Evolutionary conservation across 2,888 invertebrate genomes (phyloP), one percentile per base, ranked within the genome.

Genomic region (Hirtodrosophila histrioides): DNA sequence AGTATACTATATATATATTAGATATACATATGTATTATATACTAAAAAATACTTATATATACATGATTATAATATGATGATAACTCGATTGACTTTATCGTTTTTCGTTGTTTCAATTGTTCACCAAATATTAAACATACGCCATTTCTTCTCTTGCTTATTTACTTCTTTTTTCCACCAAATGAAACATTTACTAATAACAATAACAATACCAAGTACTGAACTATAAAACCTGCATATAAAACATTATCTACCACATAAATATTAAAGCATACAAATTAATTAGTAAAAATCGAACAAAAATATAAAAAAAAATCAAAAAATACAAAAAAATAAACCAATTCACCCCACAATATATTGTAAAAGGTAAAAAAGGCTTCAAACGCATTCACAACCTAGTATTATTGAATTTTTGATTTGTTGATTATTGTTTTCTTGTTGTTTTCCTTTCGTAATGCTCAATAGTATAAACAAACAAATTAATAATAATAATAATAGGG

Each of bases 71-170:
- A 44, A 35, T 69, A 70, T 83, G 74, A 78, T 83, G 69, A 79
- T 85, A 82, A 76, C 56, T 83, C 76, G 70, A 84, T 84, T 84
- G 78, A 82, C 50, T 76, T 75, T 73, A 58, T 78, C 69, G 76
- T 85, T 85, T 85, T 72, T 72, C 61, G 79, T 82, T 85, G 69
- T 82, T 84, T 83, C 76, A 76, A 86, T 86, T 84, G 72, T 68
- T 84, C 84, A 85, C 84, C 86, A 84, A 78, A 86, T 85, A 85
- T 86, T 85, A 81, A 85, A 85, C 84, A 85, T 85, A 81, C 86
- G 86, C 84, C 78, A 88, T 88, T 81, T 88, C 78, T 88, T 88
- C 88, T 87, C 88, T 87, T 88, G 88, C 86, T 88, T 88, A 80
- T 83, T 83, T 85, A 84, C 83, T 83, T 86, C 86, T 84, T 82